A percentile compares a stretch with the other conserved stretches of the same genome.
Evolutionary conservation across 2,888 invertebrate genomes (phyloP).

Genomic region (Tenthredo scrophulariae): DNA sequence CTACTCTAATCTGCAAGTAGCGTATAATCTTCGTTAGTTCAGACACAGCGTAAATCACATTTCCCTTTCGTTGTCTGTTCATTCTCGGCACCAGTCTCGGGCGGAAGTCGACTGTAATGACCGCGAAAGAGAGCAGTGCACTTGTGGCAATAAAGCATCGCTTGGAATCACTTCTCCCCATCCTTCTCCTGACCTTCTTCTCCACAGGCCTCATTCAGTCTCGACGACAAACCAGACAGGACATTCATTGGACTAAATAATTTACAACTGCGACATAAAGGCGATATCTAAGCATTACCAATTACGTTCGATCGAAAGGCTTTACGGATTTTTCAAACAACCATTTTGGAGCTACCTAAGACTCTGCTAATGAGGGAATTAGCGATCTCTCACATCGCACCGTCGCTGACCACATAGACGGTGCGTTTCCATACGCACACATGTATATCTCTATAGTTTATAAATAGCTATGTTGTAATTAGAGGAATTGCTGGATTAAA

Average conservation of each 20-base stretch:
- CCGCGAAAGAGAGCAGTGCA: slow-evolving; percentile 74
- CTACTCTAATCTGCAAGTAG: background rate
- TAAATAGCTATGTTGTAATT: slow-evolving; percentile 34
- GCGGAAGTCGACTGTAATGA: slow-evolving; percentile 70
- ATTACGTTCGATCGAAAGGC: background rate
- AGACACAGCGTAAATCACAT: slow-evolving; percentile 58
- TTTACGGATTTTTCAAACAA: background rate
- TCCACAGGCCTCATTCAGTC: slow-evolving; percentile 30
- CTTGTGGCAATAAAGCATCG: slow-evolving; percentile 74
- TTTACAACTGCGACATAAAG: background rate
- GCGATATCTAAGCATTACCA: background rate
- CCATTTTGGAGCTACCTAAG: background rate
- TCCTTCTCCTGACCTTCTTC: slow-evolving; percentile 52
- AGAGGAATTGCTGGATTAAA: slow-evolving; percentile 61
- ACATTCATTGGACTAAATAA: slow-evolving; percentile 61
- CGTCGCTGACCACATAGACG: background rate
- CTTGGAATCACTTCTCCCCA: slow-evolving; percentile 62
- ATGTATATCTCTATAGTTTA: background rate
- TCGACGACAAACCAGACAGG: slow-evolving; percentile 61
- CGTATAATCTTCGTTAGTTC: slow-evolving; percentile 57
- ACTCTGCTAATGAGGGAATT: background rate
- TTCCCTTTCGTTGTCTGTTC: slow-evolving; percentile 58
- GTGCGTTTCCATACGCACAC: background rate
- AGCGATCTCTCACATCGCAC: background rate
- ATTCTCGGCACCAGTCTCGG: slow-evolving; percentile 65